phyloP scores from a whole-genome alignment of 1,140 invertebrate genomes.

The Caenorhabditis remanei region DNA sequence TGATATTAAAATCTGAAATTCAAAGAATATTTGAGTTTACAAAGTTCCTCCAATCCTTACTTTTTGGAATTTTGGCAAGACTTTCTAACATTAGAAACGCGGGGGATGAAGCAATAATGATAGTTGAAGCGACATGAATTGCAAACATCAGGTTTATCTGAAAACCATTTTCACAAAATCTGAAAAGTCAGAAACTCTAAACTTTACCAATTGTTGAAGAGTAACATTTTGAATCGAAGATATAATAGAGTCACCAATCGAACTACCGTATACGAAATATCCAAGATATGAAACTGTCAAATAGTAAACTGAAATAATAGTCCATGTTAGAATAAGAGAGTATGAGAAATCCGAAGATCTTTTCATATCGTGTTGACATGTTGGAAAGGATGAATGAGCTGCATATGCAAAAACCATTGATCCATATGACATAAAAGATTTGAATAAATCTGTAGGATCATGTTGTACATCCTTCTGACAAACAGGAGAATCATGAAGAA shows the following conservation, averaged over 20 bases:
- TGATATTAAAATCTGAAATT: neutral
- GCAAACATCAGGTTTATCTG: slow-evolving; percentile 16
- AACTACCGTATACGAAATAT: slow-evolving; percentile 16
- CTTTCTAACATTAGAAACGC: neutral
- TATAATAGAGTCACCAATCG: neutral
- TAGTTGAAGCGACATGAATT: neutral
- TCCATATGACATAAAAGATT: slow-evolving; percentile 13
- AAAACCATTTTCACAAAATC: neutral
- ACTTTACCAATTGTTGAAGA: slow-evolving; percentile 17
- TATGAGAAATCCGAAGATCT: neutral
- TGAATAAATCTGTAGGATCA: neutral
- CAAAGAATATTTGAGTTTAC: neutral
- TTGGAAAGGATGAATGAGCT: slow-evolving; percentile 19
- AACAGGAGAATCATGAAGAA: neutral
- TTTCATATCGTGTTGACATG: slow-evolving; percentile 10
- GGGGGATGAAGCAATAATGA: neutral
- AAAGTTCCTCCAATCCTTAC: neutral
- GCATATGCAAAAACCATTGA: neutral
- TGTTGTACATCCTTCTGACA: neutral
- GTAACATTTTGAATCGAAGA: neutral
- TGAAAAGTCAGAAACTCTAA: neutral
- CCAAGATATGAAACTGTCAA: slow-evolving; percentile 1
- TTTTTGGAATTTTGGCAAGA: neutral
- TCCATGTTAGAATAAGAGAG: neutral
- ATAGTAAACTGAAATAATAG: neutral